Conservation (phyloP, 2,113 vertebrate species). For the Chlorodrepanis virens region DNA sequence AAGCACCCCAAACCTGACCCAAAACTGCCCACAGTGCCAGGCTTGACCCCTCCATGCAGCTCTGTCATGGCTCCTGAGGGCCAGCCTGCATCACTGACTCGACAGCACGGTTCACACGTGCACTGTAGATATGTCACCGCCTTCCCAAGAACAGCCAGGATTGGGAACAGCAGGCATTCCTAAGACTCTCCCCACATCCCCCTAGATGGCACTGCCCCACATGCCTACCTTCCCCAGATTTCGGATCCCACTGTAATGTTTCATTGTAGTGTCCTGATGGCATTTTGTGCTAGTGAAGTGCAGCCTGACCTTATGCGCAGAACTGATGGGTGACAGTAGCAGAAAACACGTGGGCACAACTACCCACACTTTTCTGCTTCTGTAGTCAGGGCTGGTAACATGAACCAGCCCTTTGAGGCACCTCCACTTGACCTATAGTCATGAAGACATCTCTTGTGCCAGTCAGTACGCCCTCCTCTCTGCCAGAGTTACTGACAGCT, state of each 20-base stretch:
- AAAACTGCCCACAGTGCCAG: not conserved
- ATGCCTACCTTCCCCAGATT: not conserved
- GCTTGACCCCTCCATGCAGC: not conserved
- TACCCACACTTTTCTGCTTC: not conserved
- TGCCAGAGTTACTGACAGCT: constrained; percentile 13
- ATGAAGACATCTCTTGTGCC: not conserved
- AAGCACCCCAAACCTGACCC: not conserved
- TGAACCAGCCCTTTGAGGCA: not conserved
- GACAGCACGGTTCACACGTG: rapidly evolving
- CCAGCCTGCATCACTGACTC: not conserved
- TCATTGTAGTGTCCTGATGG: not conserved
- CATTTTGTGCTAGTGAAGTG: not conserved
- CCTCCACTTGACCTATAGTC: not conserved
- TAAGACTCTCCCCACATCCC: rapidly evolving
- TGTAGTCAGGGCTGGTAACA: not conserved
- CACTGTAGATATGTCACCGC: not conserved
- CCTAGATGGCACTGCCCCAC: not conserved
- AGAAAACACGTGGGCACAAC: not conserved
- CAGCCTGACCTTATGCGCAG: not conserved
- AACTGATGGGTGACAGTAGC: not conserved
- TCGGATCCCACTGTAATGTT: not conserved
- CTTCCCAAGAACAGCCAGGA: not conserved
- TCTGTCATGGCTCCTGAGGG: not conserved
- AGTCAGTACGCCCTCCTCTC: not conserved
- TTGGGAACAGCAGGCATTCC: not conserved